Evolutionary conservation across 2,113 vertebrate species (phyloP).

Genomic region (Pipa parva): DNA sequence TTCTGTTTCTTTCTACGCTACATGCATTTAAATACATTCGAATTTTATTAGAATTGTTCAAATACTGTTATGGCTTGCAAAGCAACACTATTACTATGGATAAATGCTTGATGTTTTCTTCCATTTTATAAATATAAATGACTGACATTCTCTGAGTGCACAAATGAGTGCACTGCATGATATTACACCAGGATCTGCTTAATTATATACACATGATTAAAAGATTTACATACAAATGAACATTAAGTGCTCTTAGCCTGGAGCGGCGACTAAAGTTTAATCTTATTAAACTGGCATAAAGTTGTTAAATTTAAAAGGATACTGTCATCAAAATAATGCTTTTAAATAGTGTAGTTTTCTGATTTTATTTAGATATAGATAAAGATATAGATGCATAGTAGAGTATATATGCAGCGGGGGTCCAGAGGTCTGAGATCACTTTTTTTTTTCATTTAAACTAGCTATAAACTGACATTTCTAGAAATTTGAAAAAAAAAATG

Average conservation of each 20-base stretch:
- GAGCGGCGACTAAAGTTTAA: conserved; percentile 32
- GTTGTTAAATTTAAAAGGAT: conserved; percentile 14
- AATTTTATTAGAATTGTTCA: background rate
- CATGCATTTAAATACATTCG: background rate
- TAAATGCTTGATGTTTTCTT: background rate
- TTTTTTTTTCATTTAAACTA: too few species aligned
- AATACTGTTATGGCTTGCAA: background rate
- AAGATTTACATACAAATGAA: conserved; percentile 39
- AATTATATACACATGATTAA: conserved; percentile 35
- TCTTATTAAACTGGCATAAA: conserved; percentile 20
- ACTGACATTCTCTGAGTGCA: background rate
- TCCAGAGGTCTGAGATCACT: too few species aligned
- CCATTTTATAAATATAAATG: background rate
- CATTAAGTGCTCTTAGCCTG: conserved; percentile 27
- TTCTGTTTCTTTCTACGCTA: background rate
- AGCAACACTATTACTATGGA: background rate
- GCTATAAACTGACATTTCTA: too few species aligned
- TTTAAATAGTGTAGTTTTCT: background rate
- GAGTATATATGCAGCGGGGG: too few species aligned
- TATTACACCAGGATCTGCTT: conserved; percentile 14
- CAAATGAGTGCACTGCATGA: conserved; percentile 4
- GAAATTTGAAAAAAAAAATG: too few species aligned
- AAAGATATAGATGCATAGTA: too few species aligned
- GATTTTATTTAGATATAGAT: too few species aligned
- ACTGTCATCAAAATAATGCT: background rate